Base-by-base conservation (phyloP, 1,140 invertebrate genomes). In the Drosophila oshimai region DNA sequence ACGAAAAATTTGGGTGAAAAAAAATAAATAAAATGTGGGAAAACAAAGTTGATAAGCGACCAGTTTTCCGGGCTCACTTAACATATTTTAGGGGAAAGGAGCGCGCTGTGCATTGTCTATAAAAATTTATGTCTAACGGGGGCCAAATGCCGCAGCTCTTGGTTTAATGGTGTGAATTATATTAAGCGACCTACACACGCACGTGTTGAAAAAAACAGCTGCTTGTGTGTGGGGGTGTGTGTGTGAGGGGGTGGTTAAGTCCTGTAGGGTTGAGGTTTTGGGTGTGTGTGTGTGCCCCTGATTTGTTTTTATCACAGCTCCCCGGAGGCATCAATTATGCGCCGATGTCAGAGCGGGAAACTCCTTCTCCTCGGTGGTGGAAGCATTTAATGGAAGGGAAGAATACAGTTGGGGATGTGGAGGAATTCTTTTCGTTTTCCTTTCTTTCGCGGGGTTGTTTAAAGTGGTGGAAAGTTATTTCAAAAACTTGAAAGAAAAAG, bases 131-230 rank as follows among this genome's bases (percentile, higher is more conserved):
- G 80, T 73, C 71, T 61, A 74, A 75, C 72, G 53, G 80, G 71
- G 71, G 62, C 69, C 61, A 76, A 79, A 80, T 74, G 75, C 75
- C 79, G 47, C 76, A 86, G 81, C 81, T 81, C 72, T 87, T 45
- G 80, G 80, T 86, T 86, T 86, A 86, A 86, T 86, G 80, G 80
- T 87, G 80, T 86, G 80, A 86, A 86, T 86, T 86, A 86, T 86
- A 86, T 87, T 86, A 86, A 73, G 76, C 76, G 72, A 60, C 49
- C 69, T 34, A 58, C 69, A 53, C 75, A 72, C 50, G 36, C 57
- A 29, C 44, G 49, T 34, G 44, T 10, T 44, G 36, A 26, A 4
- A 15, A 50, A 37, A 50, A 37, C 49, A 45, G 29, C 60, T 55
- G 70, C 50, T 47, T 12, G 36, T 60, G 46, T 42, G 50, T 34